These are phyloP conservation scores for Hippocampus zosterae DNA, from an alignment of 2,113 vertebrate genomes.

Conservation along the genomic window DNA sequence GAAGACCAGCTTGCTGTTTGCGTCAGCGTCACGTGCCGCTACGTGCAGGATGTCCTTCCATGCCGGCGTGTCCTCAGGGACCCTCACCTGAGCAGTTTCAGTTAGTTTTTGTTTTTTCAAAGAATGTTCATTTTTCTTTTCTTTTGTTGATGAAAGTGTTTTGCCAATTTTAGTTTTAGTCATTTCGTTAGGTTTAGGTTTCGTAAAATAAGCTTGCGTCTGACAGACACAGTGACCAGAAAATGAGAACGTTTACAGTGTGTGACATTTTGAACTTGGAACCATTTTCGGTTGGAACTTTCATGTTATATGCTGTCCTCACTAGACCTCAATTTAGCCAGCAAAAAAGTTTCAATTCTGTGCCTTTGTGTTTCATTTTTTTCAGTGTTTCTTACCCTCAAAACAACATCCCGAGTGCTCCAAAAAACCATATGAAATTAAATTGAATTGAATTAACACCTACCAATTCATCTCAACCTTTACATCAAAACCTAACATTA, in stretches of 20 bases:
- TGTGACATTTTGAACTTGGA: background rate
- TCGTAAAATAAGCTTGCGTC: no score
- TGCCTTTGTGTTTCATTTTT: background rate
- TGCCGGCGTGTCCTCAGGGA: constrained; percentile 83
- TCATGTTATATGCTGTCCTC: background rate
- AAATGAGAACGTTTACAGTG: background rate
- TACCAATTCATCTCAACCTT: background rate
- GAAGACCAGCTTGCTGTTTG: constrained; percentile 83
- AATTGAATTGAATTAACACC: no score
- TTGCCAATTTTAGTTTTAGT: no score
- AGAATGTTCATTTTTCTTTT: no score
- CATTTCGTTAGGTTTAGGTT: no score
- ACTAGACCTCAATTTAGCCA: no score
- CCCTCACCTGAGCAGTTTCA: constrained; percentile 49
- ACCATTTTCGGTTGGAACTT: background rate
- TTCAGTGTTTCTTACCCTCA: background rate
- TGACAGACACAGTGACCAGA: background rate
- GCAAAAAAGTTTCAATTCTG: no score
- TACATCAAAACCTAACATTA: background rate
- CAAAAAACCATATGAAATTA: no score
- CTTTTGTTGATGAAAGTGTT: no score
- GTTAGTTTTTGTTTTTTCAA: no score
- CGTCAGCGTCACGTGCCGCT: constrained; percentile 82
- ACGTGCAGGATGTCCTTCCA: constrained; percentile 84
- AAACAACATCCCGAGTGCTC: background rate